A percentile compares a stretch with the other conserved stretches of the same genome.
These are phyloP conservation scores for Caranx melampygus DNA, from an alignment of 2,113 vertebrate genomes.

Conservation along the genomic window DNA sequence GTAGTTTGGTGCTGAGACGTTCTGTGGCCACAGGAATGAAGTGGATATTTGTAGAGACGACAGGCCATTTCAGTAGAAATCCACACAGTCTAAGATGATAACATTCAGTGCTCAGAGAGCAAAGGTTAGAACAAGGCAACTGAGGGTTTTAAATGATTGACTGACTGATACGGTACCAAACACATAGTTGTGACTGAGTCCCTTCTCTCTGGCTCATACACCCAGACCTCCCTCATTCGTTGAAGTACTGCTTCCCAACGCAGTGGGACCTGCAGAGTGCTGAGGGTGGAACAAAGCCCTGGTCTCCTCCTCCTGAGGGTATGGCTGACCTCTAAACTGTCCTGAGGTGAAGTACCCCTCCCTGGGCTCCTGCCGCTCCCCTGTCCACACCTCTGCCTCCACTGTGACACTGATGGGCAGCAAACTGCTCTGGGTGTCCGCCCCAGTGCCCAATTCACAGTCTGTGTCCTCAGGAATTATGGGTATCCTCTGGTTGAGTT, in stretches of 20 bases:
- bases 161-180: conserved; percentile 66
- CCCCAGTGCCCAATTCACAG: conserved; percentile 83
- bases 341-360: conserved; percentile 81
- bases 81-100: conserved; percentile 75
- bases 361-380: conserved; percentile 70
- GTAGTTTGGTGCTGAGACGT: conserved; percentile 34
- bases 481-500: conserved; percentile 91
- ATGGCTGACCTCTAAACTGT: conserved; percentile 77
- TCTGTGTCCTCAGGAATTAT: conserved; percentile 97
- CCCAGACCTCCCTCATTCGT: conserved; percentile 73
- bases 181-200: conserved; percentile 30
- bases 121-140: conserved; percentile 77
- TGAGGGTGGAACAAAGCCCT: conserved; percentile 82
- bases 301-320: conserved; percentile 80
- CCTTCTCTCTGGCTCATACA: conserved; percentile 54
- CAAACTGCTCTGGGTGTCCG: conserved; percentile 74
- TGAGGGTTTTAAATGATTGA: conserved; percentile 72
- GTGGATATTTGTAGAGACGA: conserved; percentile 48
- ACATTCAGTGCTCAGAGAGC: conserved; percentile 76
- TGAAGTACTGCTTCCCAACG: conserved; percentile 64
- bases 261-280: conserved; percentile 74
- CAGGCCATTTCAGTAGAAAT: conserved; percentile 78
- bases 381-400: conserved; percentile 70
- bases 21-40: conserved; percentile 77
- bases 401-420: conserved; percentile 68